Evolutionary conservation across 2,888 invertebrate genomes (phyloP).

Genomic region (Acrobasis repandana): DNA sequence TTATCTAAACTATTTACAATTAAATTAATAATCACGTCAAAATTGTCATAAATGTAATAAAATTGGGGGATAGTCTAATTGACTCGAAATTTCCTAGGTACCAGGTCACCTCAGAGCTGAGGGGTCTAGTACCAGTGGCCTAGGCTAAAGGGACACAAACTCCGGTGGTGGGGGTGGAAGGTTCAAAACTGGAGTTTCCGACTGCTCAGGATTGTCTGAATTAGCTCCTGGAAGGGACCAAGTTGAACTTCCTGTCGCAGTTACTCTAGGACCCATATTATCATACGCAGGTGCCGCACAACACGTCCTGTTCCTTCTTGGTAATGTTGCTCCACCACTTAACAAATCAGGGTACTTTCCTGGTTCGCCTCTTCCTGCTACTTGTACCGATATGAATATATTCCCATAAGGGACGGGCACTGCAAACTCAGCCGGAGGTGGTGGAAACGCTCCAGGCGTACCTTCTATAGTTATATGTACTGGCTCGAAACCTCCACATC

Average conservation of each 20-base stretch:
- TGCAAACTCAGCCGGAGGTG: slow-evolving; percentile 82
- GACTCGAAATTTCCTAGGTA: slow-evolving; percentile 64
- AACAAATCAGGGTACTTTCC: slow-evolving; percentile 89
- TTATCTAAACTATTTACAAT: slow-evolving; percentile 63
- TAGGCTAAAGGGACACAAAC: slow-evolving; percentile 78
- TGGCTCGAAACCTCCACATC: slow-evolving; percentile 81
- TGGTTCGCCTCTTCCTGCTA: slow-evolving; percentile 77
- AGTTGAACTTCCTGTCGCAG: slow-evolving; percentile 92
- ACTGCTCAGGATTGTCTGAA: slow-evolving; percentile 60
- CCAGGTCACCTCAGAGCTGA: slow-evolving; percentile 77
- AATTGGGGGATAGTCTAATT: slow-evolving; percentile 78
- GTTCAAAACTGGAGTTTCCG: slow-evolving; percentile 71
- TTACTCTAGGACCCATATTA: slow-evolving; percentile 95
- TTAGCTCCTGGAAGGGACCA: slow-evolving; percentile 88
- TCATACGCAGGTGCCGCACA: slow-evolving; percentile 89
- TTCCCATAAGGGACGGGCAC: slow-evolving; percentile 85
- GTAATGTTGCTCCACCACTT: slow-evolving; percentile 73
- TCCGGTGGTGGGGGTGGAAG: slow-evolving; percentile 83
- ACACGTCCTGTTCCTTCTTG: slow-evolving; percentile 73
- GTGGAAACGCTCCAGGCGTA: slow-evolving; percentile 74
- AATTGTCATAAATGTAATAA: slow-evolving; percentile 65
- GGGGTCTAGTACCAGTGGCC: slow-evolving; percentile 76
- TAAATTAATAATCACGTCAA: slow-evolving; percentile 63
- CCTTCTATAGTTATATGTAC: slow-evolving; percentile 85
- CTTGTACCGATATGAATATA: slow-evolving; percentile 94